Percentiles rank a stretch among this genome's conserved stretches.
Conservation (phyloP, 1,140 invertebrate species). For the Eumeta japonica region DNA sequence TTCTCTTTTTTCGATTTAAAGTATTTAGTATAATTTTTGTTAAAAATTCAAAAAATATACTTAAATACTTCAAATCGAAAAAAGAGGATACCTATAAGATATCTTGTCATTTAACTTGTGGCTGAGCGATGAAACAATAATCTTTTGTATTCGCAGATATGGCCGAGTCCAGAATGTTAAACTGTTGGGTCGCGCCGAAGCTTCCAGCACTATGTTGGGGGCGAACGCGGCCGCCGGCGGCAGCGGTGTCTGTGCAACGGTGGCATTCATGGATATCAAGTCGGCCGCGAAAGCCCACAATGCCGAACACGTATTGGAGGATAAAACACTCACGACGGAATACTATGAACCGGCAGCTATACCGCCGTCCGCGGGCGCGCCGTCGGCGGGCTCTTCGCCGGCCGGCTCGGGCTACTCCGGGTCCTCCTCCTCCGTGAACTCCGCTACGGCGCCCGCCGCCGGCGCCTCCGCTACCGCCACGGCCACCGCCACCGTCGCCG, state of each 20-base stretch:
- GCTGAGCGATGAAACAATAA: too few species aligned
- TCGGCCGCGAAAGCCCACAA: conserved; percentile 91
- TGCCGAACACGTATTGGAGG: conserved; percentile 84
- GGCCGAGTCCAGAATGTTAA: conserved; percentile 95
- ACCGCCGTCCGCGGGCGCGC: conserved; percentile 58
- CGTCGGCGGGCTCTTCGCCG: conserved; percentile 57
- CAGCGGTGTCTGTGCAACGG: conserved; percentile 73
- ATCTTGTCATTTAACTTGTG: too few species aligned
- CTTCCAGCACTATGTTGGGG: conserved; percentile 53
- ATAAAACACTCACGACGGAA: conserved; percentile 82
- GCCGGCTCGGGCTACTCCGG: conserved; percentile 60
- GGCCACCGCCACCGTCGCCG: conserved; percentile 62
- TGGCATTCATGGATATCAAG: conserved; percentile 96
- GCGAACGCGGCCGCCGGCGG: conserved; percentile 20
- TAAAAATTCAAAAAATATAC: too few species aligned
- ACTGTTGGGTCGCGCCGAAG: conserved; percentile 68
- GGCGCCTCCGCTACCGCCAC: conserved; percentile 59
- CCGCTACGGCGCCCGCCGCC: conserved; percentile 47
- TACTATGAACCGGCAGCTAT: conserved; percentile 87
- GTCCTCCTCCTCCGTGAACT: conserved; percentile 63
- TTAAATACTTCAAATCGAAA: too few species aligned
- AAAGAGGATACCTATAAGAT: too few species aligned
- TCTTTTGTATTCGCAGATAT: conserved; percentile 70
- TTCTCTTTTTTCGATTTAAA: too few species aligned
- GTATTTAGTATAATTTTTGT: too few species aligned